A percentile compares a stretch with the other conserved stretches of the same genome.
Evolutionary conservation across 2,797 vertebrate species (phyloP).

Genomic region (Dromococcyx pavoninus): DNA sequence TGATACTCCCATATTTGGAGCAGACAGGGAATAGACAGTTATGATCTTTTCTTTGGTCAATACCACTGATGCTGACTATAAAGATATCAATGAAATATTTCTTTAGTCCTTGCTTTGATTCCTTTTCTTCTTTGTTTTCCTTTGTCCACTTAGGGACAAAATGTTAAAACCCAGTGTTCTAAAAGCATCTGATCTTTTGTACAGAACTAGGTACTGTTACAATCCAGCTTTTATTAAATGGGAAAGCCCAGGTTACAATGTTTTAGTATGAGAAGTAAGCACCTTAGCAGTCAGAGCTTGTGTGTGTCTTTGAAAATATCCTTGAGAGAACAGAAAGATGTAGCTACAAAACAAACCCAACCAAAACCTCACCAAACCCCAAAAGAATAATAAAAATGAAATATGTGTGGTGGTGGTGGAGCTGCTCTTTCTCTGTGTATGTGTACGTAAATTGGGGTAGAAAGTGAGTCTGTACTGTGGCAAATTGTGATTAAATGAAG

Average conservation of each 20-base stretch:
- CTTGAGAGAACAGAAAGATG: not conserved
- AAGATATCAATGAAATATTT: not conserved
- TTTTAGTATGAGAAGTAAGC: not conserved
- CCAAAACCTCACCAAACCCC: too few relatives aligned
- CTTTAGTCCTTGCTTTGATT: not conserved
- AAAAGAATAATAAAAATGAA: not conserved
- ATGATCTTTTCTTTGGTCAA: not conserved
- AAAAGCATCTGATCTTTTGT: not conserved
- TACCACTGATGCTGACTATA: not conserved
- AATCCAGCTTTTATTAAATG: not conserved
- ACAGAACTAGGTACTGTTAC: not conserved
- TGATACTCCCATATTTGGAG: not conserved
- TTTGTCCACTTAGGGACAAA: not conserved
- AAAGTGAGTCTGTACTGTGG: constrained; percentile 15
- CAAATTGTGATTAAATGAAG: constrained; percentile 47
- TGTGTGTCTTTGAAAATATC: not conserved
- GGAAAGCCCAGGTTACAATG: not conserved
- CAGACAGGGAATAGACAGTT: not conserved
- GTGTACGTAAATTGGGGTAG: not conserved
- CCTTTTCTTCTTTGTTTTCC: not conserved
- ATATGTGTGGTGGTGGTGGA: not conserved
- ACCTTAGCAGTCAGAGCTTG: not conserved
- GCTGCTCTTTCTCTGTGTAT: not conserved
- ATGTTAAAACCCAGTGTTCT: not conserved
- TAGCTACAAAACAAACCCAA: too few relatives aligned